A percentile compares a stretch with the other conserved stretches of the same genome.
These are phyloP conservation scores for Matsumurasca onukii DNA, from an alignment of 1,140 invertebrate genomes.

Conservation along the genomic window DNA sequence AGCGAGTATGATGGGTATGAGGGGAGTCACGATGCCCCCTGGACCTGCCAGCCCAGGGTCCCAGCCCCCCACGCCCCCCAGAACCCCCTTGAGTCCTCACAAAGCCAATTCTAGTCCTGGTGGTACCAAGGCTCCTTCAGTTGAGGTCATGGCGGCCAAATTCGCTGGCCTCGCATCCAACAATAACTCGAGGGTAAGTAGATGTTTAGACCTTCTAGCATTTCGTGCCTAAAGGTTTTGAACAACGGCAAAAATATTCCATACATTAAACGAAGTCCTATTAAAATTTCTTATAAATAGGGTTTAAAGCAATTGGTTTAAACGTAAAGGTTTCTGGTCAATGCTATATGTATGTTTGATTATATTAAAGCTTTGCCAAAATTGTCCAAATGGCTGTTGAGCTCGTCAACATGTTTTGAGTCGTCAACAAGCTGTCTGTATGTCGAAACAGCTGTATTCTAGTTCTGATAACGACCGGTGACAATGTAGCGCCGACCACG, in stretches of 20 bases:
- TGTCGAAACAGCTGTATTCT: too few species aligned
- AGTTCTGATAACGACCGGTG: too few species aligned
- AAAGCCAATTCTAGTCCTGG: slow-evolving; percentile 30
- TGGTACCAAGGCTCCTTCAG: not conserved
- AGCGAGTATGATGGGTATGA: too few species aligned
- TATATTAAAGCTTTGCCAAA: too few species aligned
- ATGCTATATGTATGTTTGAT: too few species aligned
- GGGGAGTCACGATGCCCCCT: not conserved
- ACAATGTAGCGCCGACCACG: too few species aligned
- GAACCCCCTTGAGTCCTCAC: slow-evolving; percentile 35
- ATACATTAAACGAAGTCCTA: not conserved
- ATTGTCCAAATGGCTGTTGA: too few species aligned
- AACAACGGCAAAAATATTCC: not conserved
- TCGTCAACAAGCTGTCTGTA: too few species aligned
- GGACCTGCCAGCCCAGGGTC: slow-evolving; percentile 32
- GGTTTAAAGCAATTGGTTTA: too few species aligned
- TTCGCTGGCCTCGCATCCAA: slow-evolving; percentile 30
- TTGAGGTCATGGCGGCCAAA: slow-evolving; percentile 33
- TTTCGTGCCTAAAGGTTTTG: not conserved
- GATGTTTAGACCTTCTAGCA: not conserved
- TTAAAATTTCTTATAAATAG: too few species aligned
- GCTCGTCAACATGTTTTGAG: too few species aligned
- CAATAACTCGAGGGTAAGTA: slow-evolving; percentile 31
- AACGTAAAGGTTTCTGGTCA: too few species aligned
- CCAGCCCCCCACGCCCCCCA: slow-evolving; percentile 40